Percentiles rank a stretch among this genome's conserved stretches.
phyloP scores from a whole-genome alignment of 2,797 vertebrate genomes.

The Scolopax bukidnonensis region DNA sequence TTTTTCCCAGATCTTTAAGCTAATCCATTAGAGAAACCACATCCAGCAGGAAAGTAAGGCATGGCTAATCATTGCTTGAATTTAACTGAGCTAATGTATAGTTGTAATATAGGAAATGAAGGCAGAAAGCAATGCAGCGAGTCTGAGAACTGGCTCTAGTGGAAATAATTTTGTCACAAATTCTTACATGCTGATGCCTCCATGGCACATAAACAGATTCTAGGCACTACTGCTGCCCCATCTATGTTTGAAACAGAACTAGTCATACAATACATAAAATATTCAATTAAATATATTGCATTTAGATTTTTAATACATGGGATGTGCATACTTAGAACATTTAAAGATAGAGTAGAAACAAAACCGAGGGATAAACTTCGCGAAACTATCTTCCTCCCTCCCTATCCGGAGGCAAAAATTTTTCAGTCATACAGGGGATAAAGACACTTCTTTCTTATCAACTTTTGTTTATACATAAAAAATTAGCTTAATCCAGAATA shows the following conservation, averaged over 20 bases:
- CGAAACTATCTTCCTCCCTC: neutral
- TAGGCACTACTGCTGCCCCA: neutral
- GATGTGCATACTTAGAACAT: neutral
- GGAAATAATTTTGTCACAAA: neutral
- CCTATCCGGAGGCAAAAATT: neutral
- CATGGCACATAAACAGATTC: neutral
- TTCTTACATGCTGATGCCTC: neutral
- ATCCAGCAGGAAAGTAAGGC: conserved; percentile 30
- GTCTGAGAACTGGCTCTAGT: neutral
- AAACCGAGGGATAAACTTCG: neutral
- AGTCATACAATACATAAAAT: neutral
- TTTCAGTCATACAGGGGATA: neutral
- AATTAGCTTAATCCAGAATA: conserved; percentile 26
- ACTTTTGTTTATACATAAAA: neutral
- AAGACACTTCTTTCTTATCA: neutral
- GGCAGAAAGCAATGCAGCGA: conserved; percentile 2
- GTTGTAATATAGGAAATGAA: neutral
- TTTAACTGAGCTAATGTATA: neutral
- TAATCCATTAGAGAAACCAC: neutral
- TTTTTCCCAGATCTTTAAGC: neutral
- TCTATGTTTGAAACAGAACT: neutral
- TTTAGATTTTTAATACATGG: neutral
- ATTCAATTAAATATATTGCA: neutral
- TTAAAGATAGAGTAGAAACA: neutral
- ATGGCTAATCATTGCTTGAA: neutral